Conservation (phyloP, 2,888 invertebrate species). For the Labia minor region DNA sequence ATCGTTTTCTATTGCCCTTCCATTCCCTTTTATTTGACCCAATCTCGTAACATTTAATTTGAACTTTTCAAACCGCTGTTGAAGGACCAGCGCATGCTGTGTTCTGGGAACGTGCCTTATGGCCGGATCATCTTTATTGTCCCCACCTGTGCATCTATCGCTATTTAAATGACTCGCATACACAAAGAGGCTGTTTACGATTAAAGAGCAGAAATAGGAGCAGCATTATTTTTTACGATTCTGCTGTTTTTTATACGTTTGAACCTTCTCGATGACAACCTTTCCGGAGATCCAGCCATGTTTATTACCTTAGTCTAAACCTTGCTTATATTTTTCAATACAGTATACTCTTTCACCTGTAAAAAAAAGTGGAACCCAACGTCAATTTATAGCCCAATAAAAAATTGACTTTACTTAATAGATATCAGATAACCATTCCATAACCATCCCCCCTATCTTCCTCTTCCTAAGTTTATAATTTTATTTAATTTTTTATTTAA, state of each 20-base stretch:
- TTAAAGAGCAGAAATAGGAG: not conserved
- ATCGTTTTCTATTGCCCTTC: not conserved
- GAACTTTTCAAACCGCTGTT: not conserved
- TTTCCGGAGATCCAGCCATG: not conserved
- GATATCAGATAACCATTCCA: too few relatives aligned
- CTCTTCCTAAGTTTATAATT: too few relatives aligned
- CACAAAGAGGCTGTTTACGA: not conserved
- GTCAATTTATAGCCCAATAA: constrained; percentile 1
- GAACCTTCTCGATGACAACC: not conserved
- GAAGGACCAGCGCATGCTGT: not conserved
- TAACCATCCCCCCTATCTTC: too few relatives aligned
- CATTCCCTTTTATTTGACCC: not conserved
- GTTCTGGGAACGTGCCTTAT: too few relatives aligned
- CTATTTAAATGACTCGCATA: not conserved
- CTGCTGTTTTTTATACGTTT: not conserved
- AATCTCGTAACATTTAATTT: not conserved
- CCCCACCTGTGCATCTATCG: not conserved
- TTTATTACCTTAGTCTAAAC: not conserved
- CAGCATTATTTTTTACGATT: not conserved
- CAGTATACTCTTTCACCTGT: not conserved
- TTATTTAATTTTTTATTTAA: too few relatives aligned
- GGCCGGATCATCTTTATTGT: not conserved
- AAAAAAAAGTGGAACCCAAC: not conserved
- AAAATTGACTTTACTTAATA: not conserved
- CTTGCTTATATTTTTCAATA: constrained; percentile 9